phyloP scores from a whole-genome alignment of 2,797 vertebrate species.

The Lepilemur septentrionalis region DNA sequence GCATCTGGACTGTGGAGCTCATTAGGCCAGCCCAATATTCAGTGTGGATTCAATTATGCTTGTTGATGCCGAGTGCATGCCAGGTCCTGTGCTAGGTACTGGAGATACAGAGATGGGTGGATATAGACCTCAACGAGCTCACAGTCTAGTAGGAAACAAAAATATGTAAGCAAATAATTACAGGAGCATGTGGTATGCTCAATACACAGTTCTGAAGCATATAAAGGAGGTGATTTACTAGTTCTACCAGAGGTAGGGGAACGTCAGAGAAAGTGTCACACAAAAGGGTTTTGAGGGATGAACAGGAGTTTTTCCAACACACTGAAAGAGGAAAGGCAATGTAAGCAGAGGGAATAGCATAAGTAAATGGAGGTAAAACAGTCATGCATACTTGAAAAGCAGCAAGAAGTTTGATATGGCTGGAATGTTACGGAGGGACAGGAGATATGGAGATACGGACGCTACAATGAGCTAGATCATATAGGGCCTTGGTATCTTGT shows the following conservation, averaged over 20 bases:
- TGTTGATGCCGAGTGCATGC: neutral
- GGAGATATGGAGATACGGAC: neutral
- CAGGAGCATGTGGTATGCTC: neutral
- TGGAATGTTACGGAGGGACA: neutral
- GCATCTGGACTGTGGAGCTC: neutral
- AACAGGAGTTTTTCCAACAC: constrained; percentile 62
- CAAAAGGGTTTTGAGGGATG: constrained; percentile 67
- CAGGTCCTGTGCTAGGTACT: neutral
- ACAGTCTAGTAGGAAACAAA: neutral
- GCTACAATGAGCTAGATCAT: neutral
- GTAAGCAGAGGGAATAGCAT: neutral
- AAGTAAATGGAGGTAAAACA: neutral
- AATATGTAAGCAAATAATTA: constrained; percentile 17
- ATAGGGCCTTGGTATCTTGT: neutral
- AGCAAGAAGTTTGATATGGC: constrained; percentile 27
- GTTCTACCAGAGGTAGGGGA: neutral
- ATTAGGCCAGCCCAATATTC: neutral
- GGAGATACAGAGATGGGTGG: neutral
- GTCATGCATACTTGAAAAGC: neutral
- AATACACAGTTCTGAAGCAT: constrained; percentile 34
- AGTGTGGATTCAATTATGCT: neutral
- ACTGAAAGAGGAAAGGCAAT: neutral
- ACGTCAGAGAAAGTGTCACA: neutral
- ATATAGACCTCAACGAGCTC: neutral
- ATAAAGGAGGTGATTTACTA: constrained; percentile 12